Evolutionary conservation across 2,888 invertebrate species (phyloP), one percentile per base, ranked within the genome.

Genomic region (Acanthoscelides obtectus): DNA sequence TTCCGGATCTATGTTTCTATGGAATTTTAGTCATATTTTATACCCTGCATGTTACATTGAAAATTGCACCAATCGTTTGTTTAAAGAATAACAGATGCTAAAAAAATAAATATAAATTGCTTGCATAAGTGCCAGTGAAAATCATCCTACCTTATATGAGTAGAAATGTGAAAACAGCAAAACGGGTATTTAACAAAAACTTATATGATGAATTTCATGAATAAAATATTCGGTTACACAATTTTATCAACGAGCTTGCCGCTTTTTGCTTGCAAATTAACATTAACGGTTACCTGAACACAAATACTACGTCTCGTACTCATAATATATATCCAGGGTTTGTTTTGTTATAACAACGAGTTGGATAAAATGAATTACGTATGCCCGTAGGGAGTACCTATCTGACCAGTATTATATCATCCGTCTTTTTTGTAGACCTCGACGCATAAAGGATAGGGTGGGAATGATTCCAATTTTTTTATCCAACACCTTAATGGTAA

Each of bases 171-270:
- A 65, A 22, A 64, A 5, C 71, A 65, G 68, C 21, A 20, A 20
- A 22, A 71, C 71, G n/a, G 63, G 21, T 20, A 64, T 45, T 45
- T 64, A 65, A 21, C 66, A 27, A 70, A 68, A 67, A 65, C 66
- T 21, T 66, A 65, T 19, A 66, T 19, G 66, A 25, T 22, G 70
- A 69, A 69, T 70, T 70, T 72, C 72, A 73, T 73, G 73, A 73
- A 73, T 73, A 73, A 71, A 6, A 73, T 70, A 69, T 73, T 67
- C 66, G 69, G 70, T 73, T 73, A 70, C 72, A 72, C 72, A 73
- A 73, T 73, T 70, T 69, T 70, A 73, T 73, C 72, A 73, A 73
- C 63, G 73, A 70, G 69, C 70, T 22, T 68, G 72, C 64, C 25
- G 17, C 22, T 70, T 69, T 72, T 67, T 22, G 27, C 68, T 67